Percentiles rank a stretch among this genome's conserved stretches.
phyloP scores from a whole-genome alignment of 2,797 vertebrate species.

The Anabas testudineus region DNA sequence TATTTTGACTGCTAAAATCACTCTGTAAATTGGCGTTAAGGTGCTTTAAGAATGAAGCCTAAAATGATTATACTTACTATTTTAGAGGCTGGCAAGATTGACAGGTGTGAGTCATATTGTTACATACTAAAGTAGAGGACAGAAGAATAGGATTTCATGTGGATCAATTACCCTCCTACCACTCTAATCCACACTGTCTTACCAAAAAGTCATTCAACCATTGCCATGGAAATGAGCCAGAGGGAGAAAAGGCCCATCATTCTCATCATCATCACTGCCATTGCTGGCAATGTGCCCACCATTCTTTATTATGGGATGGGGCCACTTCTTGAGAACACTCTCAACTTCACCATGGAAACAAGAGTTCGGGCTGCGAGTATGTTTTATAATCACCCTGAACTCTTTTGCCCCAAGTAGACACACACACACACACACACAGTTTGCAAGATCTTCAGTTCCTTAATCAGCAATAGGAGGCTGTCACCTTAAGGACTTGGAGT shows the following conservation, averaged over 20 bases:
- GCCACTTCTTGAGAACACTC: conserved; percentile 54
- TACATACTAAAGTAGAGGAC: conserved; percentile 5
- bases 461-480: conserved; percentile 30
- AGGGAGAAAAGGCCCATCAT: conserved; percentile 44
- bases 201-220: conserved; percentile 36
- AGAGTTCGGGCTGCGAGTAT: conserved; percentile 32
- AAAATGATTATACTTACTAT: conserved; percentile 6
- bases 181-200: background rate
- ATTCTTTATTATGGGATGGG: conserved; percentile 49
- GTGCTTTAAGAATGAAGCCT: background rate
- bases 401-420: conserved; percentile 3
- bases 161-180: conserved; percentile 25
- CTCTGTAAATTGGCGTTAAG: conserved; percentile 5
- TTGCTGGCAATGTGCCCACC: conserved; percentile 34
- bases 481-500: conserved; percentile 28
- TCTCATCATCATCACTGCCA: conserved; percentile 41
- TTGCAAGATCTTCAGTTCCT: conserved; percentile 30
- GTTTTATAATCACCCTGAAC: conserved; percentile 44
- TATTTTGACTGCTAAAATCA: conserved; percentile 3
- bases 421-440: background rate
- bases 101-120: conserved; percentile 3
- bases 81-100: background rate
- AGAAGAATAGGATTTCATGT: conserved; percentile 36
- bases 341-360: conserved; percentile 70
- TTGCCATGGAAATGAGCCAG: conserved; percentile 55